Evolutionary conservation across 2,888 invertebrate species (phyloP).

Genomic region (Papilio protenor): DNA sequence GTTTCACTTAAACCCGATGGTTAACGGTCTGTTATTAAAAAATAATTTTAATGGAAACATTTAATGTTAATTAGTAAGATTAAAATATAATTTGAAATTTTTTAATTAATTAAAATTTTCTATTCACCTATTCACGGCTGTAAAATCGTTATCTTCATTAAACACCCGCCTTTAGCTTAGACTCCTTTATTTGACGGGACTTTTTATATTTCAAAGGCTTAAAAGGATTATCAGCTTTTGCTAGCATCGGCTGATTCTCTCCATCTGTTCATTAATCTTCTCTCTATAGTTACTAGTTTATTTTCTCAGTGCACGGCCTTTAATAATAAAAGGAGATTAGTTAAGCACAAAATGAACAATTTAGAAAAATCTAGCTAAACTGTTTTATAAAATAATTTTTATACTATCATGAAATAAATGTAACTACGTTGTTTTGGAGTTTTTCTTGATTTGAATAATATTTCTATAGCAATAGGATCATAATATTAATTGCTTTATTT

Average conservation of each 20-base stretch:
- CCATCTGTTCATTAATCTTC: conserved; percentile 40
- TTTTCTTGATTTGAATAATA: not conserved
- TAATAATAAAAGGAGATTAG: not conserved
- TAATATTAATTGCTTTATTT: conserved; percentile 6
- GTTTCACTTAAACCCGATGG: too few species aligned
- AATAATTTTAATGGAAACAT: not conserved
- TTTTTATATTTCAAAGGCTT: conserved; percentile 43
- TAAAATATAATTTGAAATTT: not conserved
- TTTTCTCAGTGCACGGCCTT: conserved; percentile 16
- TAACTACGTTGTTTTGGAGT: too few species aligned
- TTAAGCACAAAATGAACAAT: not conserved
- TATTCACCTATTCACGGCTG: conserved; percentile 27
- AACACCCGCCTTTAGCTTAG: conserved; percentile 36
- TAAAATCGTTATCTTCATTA: conserved; percentile 42
- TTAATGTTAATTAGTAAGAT: not conserved
- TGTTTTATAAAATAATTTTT: not conserved
- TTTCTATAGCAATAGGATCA: not conserved
- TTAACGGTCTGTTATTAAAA: not conserved
- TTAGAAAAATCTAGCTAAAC: not conserved
- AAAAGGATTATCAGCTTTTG: conserved; percentile 40
- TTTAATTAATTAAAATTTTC: conserved; percentile 19
- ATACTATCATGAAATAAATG: too few species aligned
- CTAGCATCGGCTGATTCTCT: conserved; percentile 34
- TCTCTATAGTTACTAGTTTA: conserved; percentile 24
- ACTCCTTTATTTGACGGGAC: conserved; percentile 34